These are phyloP conservation scores for Cyprinus carpio DNA, from an alignment of 2,113 vertebrate genomes.

Conservation along the genomic window DNA sequence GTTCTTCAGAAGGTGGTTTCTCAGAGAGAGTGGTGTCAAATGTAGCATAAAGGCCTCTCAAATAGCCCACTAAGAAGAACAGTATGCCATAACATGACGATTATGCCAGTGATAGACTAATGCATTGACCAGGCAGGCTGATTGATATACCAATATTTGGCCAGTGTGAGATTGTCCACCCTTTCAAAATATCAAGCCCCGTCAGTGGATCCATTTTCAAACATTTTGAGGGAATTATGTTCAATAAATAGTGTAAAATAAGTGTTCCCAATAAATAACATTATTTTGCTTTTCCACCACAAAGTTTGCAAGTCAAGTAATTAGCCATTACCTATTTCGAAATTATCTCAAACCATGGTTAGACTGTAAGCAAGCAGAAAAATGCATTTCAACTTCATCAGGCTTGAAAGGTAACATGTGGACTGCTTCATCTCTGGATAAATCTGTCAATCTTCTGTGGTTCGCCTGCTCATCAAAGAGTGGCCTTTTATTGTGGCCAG, in stretches of 20 bases:
- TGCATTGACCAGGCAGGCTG: neutral
- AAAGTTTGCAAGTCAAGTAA: neutral
- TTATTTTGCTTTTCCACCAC: too few species aligned
- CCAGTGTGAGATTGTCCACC: neutral
- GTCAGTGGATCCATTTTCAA: neutral
- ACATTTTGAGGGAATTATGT: neutral
- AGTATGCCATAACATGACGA: neutral
- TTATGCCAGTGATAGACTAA: neutral
- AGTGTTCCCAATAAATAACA: too few species aligned
- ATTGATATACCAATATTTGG: neutral
- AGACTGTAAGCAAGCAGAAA: neutral
- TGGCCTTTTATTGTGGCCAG: too few species aligned
- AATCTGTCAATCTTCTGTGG: neutral
- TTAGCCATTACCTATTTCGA: neutral
- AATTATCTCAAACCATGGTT: neutral
- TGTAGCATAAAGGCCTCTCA: conserved; percentile 4
- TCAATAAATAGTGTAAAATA: neutral
- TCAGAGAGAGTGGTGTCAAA: neutral
- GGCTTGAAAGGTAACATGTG: neutral
- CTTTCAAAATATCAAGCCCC: neutral
- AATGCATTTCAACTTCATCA: neutral
- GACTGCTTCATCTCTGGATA: neutral
- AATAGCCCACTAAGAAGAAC: neutral
- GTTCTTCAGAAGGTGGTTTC: neutral
- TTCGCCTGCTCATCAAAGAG: neutral